Conservation (phyloP, 92 coral and sea anemone species). For the Heliopora coerulea region DNA sequence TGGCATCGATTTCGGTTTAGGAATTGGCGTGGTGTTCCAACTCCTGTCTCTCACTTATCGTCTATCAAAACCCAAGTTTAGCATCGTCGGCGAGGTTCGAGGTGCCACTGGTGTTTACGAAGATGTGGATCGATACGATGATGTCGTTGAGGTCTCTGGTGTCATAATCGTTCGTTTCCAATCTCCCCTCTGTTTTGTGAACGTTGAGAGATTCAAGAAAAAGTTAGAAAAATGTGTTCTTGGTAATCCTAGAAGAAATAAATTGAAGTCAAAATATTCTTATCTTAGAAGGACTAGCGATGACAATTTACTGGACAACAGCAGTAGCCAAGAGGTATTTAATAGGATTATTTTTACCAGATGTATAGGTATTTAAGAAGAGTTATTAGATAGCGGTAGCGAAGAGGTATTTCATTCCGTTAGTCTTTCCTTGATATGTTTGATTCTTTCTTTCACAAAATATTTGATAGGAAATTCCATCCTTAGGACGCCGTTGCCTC, state of each 20-base stretch:
- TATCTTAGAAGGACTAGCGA: background rate
- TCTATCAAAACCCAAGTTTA: slow-evolving; percentile 15
- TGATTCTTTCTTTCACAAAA: no score
- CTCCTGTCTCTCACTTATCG: slow-evolving; percentile 18
- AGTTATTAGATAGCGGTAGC: no score
- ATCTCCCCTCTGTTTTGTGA: slow-evolving; percentile 24
- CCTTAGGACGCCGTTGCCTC: no score
- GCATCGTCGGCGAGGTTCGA: slow-evolving; percentile 15
- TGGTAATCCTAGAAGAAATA: background rate
- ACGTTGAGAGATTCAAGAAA: slow-evolving; percentile 28
- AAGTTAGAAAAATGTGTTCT: slow-evolving; percentile 12
- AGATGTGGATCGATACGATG: slow-evolving; percentile 24
- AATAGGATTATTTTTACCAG: no score
- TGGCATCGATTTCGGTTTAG: slow-evolving; percentile 88
- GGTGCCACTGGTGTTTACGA: slow-evolving; percentile 25
- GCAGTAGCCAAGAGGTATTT: background rate
- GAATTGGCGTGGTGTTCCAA: slow-evolving; percentile 61
- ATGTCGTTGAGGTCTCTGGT: slow-evolving; percentile 5
- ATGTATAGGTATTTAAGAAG: no score
- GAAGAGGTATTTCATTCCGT: no score
- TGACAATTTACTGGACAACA: background rate
- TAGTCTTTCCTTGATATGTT: no score
- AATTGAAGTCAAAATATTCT: background rate
- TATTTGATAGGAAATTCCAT: no score
- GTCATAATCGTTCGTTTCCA: slow-evolving; percentile 26